Conservation (phyloP, 2,888 invertebrate genomes). For the Euplexia lucipara region DNA sequence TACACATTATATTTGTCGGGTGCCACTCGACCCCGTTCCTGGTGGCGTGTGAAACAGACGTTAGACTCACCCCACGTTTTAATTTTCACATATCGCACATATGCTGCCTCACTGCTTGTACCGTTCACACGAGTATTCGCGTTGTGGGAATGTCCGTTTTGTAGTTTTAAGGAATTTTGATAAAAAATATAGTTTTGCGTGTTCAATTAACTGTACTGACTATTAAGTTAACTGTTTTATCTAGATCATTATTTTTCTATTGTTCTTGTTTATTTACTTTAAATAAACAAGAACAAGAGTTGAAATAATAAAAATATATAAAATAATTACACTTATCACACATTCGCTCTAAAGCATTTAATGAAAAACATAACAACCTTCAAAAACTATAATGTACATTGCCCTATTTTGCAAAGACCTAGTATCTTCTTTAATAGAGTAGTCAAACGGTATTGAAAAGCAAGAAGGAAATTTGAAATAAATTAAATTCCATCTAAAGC, state of each 20-base stretch:
- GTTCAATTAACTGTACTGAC: neutral
- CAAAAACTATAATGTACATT: too few relatives aligned
- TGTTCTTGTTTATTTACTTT: too few relatives aligned
- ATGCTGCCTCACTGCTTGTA: slow-evolving; percentile 74
- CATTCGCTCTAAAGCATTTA: too few relatives aligned
- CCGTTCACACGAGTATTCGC: slow-evolving; percentile 77
- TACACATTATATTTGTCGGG: slow-evolving; percentile 37
- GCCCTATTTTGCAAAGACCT: neutral
- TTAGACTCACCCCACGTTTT: slow-evolving; percentile 74
- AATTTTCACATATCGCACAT: slow-evolving; percentile 83
- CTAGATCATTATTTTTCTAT: too few relatives aligned
- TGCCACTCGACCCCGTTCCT: slow-evolving; percentile 54
- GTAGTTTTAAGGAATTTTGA: slow-evolving; percentile 41
- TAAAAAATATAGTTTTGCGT: slow-evolving; percentile 1
- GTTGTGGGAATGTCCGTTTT: slow-evolving; percentile 50
- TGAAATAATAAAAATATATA: too few relatives aligned
- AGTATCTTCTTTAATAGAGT: neutral
- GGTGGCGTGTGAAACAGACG: slow-evolving; percentile 64
- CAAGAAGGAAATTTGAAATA: neutral
- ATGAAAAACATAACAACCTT: too few relatives aligned
- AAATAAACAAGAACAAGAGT: too few relatives aligned
- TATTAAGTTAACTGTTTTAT: too few relatives aligned
- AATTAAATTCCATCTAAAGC: neutral
- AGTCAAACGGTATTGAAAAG: neutral
- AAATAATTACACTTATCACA: too few relatives aligned